Conservation (phyloP, 1,140 invertebrate species). For the Pentalonia nigronervosa region DNA sequence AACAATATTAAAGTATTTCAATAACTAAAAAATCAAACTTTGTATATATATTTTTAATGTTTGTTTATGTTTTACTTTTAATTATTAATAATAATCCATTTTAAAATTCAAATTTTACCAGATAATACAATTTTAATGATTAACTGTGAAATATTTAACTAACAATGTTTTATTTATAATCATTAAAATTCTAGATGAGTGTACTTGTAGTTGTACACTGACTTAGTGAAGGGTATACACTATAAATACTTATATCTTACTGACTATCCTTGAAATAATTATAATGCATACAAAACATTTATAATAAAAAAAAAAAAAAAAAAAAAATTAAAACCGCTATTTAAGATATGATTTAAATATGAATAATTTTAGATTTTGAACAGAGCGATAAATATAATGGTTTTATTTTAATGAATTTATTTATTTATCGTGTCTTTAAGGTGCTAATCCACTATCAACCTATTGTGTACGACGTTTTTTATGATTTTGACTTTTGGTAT, state of each 20-base stretch:
- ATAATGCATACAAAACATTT: too few relatives aligned
- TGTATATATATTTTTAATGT: not conserved
- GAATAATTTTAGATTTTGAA: not conserved
- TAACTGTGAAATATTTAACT: not conserved
- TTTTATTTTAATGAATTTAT: too few relatives aligned
- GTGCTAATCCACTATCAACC: accelerated
- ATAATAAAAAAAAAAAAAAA: not conserved
- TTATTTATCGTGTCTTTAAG: too few relatives aligned
- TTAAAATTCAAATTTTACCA: not conserved
- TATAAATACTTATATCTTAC: too few relatives aligned
- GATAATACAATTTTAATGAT: not conserved
- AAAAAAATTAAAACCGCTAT: not conserved
- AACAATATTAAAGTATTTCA: not conserved
- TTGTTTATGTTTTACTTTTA: not conserved
- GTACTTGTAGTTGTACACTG: not conserved
- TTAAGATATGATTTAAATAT: not conserved
- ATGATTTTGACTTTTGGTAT: too few relatives aligned
- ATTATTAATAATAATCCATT: not conserved
- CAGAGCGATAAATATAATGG: not conserved
- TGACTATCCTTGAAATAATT: too few relatives aligned
- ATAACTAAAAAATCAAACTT: not conserved
- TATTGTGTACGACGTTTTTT: too few relatives aligned
- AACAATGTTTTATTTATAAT: not conserved
- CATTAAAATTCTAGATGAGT: not conserved
- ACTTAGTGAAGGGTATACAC: too few relatives aligned